These are phyloP conservation scores for Perca fluviatilis DNA, from an alignment of 2,113 vertebrate species.

Conservation along the genomic window DNA sequence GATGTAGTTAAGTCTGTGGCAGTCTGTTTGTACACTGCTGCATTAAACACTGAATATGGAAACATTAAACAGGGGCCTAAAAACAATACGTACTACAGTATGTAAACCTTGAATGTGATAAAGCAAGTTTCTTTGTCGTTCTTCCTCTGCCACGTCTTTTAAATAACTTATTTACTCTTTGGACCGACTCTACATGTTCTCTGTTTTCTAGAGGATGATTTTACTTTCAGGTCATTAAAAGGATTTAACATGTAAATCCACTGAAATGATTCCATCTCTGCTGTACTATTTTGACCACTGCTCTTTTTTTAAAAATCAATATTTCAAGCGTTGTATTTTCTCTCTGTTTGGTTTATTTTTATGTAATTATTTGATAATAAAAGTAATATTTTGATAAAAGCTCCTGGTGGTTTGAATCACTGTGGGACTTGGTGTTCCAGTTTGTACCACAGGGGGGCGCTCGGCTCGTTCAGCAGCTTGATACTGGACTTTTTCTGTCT, in stretches of 20 bases:
- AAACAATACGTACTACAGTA: not conserved
- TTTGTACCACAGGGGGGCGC: constrained; percentile 25
- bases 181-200: constrained; percentile 44
- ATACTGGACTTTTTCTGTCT: too few species aligned
- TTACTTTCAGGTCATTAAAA: constrained; percentile 1
- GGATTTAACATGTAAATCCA: constrained; percentile 13
- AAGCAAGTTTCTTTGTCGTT: not conserved
- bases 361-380: constrained; percentile 74
- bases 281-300: constrained; percentile 11
- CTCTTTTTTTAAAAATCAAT: not conserved
- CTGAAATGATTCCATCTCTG: not conserved
- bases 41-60: constrained; percentile 23
- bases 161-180: constrained; percentile 58
- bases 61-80: not conserved
- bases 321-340: constrained; percentile 4
- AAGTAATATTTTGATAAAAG: constrained; percentile 72
- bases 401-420: not conserved
- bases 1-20: constrained; percentile 17
- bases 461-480: not conserved
- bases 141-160: not conserved
- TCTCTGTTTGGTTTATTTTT: constrained; percentile 47
- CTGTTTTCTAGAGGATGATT: constrained; percentile 72
- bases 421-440: not conserved
- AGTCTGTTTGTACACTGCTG: constrained; percentile 18
- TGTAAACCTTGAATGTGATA: constrained; percentile 29